These are phyloP conservation scores for Paratrypauchen microcephalus DNA, from an alignment of 2,797 vertebrate species.

Conservation along the genomic window DNA sequence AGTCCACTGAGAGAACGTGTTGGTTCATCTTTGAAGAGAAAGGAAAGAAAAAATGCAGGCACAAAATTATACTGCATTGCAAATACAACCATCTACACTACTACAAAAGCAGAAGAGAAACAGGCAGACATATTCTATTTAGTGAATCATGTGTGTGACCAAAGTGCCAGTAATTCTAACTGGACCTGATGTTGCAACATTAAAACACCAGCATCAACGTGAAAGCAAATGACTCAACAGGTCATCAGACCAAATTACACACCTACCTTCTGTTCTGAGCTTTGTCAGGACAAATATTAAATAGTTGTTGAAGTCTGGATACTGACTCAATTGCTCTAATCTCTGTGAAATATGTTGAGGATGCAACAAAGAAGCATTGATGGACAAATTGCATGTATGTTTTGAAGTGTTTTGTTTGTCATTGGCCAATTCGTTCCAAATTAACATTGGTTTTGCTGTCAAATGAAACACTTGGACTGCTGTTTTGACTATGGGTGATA, in stretches of 20 bases:
- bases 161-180: neutral
- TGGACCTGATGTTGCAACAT: neutral
- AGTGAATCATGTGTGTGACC: neutral
- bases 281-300: constrained; percentile 97
- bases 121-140: neutral
- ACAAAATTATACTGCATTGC: neutral
- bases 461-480: neutral
- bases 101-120: constrained; percentile 9
- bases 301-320: constrained; percentile 98
- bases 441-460: neutral
- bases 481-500: neutral
- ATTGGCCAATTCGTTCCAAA: neutral
- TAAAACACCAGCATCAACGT: neutral
- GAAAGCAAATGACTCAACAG: too few relatives aligned
- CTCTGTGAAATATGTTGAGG: constrained; percentile 86
- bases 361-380: constrained; percentile 38
- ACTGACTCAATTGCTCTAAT: constrained; percentile 98
- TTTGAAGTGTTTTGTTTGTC: neutral
- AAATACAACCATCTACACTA: neutral
- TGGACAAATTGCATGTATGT: neutral
- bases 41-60: constrained; percentile 9
- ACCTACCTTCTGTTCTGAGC: constrained; percentile 96
- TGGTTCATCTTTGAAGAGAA: constrained; percentile 84
- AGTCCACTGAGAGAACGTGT: constrained; percentile 96
- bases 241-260: neutral